phyloP scores from a whole-genome alignment of 2,113 vertebrate species.

The Irena cyanogastra region DNA sequence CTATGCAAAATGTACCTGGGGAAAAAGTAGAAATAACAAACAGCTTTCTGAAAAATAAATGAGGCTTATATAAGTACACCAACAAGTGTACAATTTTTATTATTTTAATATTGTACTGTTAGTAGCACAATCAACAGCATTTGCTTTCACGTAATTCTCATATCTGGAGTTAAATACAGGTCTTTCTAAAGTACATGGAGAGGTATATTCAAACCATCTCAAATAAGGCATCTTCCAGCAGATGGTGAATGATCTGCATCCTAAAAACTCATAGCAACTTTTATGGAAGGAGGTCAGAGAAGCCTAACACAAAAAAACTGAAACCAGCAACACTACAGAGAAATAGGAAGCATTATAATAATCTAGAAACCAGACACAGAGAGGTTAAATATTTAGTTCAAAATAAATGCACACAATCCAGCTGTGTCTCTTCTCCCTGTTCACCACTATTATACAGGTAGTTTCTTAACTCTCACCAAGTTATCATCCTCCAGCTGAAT shows the following conservation, averaged over 20 bases:
- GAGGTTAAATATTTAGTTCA: not conserved
- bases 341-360: not conserved
- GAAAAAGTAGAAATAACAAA: not conserved
- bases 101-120: not conserved
- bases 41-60: constrained; percentile 2
- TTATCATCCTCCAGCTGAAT: not conserved
- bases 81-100: not conserved
- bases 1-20: not conserved
- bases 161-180: not conserved
- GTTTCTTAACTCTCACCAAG: not conserved
- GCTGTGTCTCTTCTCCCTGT: not conserved
- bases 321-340: not conserved
- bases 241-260: not conserved
- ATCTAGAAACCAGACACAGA: not conserved
- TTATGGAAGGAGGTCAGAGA: not conserved
- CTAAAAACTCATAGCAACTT: not conserved
- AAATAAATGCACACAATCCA: not conserved
- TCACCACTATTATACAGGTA: not conserved
- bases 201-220: not conserved
- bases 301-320: not conserved
- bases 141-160: not conserved
- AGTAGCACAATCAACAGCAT: not conserved
- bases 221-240: not conserved
- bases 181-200: not conserved
- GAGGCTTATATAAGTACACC: not conserved